Percentiles rank a stretch among this genome's conserved stretches.
These are phyloP conservation scores for Drosophila ochracea DNA, from an alignment of 2,888 invertebrate genomes.

Conservation along the genomic window DNA sequence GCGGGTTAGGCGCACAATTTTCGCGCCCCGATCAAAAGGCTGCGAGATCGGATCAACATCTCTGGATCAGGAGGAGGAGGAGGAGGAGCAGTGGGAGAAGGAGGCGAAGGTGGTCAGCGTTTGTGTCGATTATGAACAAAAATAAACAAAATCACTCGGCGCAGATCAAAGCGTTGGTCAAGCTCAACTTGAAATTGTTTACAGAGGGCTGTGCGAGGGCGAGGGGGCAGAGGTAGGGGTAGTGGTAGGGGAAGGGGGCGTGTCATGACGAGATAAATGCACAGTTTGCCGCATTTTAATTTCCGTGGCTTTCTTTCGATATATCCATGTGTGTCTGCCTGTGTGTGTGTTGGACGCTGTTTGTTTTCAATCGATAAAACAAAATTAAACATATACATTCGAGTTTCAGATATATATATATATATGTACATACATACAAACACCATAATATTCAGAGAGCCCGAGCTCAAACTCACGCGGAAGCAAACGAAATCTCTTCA, in stretches of 20 bases:
- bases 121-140: constrained; percentile 76
- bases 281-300: constrained; percentile 79
- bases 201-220: constrained; percentile 7
- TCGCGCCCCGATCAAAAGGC: constrained; percentile 78
- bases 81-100: neutral
- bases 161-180: constrained; percentile 72
- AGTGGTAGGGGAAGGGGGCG: constrained; percentile 39
- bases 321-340: neutral
- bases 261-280: constrained; percentile 74
- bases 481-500: constrained; percentile 50
- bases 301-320: constrained; percentile 45
- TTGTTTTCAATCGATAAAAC: constrained; percentile 64
- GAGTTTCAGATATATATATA: neutral
- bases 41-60: constrained; percentile 33
- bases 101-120: constrained; percentile 44
- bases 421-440: neutral
- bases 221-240: neutral
- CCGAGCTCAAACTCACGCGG: constrained; percentile 47
- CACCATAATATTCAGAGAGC: neutral
- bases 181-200: constrained; percentile 50
- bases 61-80: constrained; percentile 1
- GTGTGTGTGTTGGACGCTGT: constrained; percentile 13
- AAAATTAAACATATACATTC: constrained; percentile 66
- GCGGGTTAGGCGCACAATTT: constrained; percentile 68
- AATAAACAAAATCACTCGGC: constrained; percentile 78